Evolutionary conservation across 2,113 vertebrate species (phyloP).

Genomic region (Poecile atricapillus): DNA sequence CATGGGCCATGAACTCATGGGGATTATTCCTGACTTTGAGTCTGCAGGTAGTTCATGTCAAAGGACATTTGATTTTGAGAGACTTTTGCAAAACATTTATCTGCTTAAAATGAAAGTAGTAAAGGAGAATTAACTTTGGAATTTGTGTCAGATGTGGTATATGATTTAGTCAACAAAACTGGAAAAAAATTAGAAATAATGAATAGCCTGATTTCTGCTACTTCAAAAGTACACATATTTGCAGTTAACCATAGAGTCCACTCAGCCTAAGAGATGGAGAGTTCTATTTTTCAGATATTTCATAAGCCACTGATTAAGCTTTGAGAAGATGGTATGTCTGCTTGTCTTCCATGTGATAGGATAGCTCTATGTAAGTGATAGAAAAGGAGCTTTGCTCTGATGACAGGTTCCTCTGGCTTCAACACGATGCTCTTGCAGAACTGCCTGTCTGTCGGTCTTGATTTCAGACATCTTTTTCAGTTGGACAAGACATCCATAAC

Average conservation of each 20-base stretch:
- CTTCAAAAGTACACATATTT: background rate
- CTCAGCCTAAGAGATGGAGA: background rate
- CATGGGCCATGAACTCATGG: too few relatives aligned
- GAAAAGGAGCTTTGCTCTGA: background rate
- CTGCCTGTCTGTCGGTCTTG: background rate
- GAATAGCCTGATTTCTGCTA: background rate
- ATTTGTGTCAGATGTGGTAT: background rate
- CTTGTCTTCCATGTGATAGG: background rate
- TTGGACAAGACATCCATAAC: background rate
- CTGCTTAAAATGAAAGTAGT: background rate
- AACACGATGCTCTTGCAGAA: background rate
- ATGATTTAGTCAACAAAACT: background rate
- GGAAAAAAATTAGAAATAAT: background rate
- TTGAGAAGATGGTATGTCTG: background rate
- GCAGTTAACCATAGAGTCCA: background rate
- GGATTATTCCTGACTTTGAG: background rate
- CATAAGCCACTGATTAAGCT: background rate
- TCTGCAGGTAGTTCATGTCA: background rate
- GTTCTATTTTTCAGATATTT: background rate
- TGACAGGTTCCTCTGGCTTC: background rate
- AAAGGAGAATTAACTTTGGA: background rate
- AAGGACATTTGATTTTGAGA: background rate
- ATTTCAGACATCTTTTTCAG: background rate
- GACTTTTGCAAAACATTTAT: background rate
- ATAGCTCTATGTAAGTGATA: background rate